A percentile compares a stretch with the other conserved stretches of the same genome.
These are phyloP conservation scores for Crotophaga sulcirostris DNA, from an alignment of 2,113 vertebrate species.

Conservation along the genomic window DNA sequence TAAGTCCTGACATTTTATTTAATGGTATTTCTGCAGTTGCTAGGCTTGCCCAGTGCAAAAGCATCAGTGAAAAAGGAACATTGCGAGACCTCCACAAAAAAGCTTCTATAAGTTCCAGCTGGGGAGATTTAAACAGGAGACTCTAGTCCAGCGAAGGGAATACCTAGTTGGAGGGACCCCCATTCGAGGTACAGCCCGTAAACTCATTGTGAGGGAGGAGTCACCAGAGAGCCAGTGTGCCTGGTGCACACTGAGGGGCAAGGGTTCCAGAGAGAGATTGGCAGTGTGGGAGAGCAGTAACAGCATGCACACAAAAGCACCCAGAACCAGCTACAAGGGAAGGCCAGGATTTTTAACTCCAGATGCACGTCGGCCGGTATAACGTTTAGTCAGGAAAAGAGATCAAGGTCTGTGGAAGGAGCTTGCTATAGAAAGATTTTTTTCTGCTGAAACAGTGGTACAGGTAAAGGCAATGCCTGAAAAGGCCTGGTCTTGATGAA, in stretches of 20 bases:
- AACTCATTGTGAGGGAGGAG: background rate
- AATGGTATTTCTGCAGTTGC: background rate
- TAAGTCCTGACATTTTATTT: background rate
- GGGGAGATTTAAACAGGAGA: background rate
- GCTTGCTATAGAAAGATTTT: background rate
- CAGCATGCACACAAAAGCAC: background rate
- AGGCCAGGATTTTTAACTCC: background rate
- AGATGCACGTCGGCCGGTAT: accelerated
- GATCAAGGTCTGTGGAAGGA: background rate
- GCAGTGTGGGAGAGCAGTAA: background rate
- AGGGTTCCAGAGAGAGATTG: background rate
- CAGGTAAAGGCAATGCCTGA: background rate
- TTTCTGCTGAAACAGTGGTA: background rate
- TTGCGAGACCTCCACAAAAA: background rate
- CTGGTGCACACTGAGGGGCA: background rate
- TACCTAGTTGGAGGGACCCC: background rate
- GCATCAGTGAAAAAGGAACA: background rate
- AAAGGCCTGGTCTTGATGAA: background rate
- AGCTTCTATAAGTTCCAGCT: background rate
- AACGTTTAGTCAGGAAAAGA: accelerated
- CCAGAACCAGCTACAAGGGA: background rate
- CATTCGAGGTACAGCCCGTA: too few relatives aligned
- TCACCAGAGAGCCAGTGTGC: accelerated
- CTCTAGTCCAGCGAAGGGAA: background rate
- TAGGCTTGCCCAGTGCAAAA: background rate